phyloP scores from a whole-genome alignment of 2,888 invertebrate genomes.

The Spialia ferax region DNA sequence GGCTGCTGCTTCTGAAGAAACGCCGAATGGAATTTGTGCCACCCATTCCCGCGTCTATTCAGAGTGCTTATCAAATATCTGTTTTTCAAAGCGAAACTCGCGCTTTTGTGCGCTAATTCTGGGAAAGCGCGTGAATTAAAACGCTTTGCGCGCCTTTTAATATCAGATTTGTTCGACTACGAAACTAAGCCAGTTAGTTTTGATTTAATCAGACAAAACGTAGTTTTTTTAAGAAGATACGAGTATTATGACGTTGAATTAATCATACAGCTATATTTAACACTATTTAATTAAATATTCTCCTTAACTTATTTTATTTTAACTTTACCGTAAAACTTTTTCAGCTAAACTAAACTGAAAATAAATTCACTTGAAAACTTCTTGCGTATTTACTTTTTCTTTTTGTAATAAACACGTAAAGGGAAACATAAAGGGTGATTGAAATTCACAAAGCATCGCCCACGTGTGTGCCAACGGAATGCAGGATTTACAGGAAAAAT shows the following conservation, averaged over 20 bases:
- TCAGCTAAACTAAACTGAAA: background rate
- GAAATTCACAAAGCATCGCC: background rate
- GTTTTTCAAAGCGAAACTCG: background rate
- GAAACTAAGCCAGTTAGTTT: no score
- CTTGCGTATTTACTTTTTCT: background rate
- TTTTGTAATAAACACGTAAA: background rate
- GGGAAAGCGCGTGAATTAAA: background rate
- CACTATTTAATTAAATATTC: no score
- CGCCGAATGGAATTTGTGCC: slow-evolving; percentile 11
- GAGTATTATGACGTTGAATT: no score
- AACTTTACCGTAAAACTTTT: no score
- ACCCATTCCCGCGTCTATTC: background rate
- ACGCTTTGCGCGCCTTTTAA: background rate
- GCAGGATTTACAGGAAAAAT: background rate
- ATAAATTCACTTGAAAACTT: background rate
- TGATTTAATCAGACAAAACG: no score
- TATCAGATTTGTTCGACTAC: background rate
- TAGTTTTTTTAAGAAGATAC: no score
- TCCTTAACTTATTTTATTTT: no score
- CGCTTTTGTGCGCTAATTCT: background rate
- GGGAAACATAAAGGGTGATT: background rate
- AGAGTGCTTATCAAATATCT: slow-evolving; percentile 8
- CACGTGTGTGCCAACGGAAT: background rate
- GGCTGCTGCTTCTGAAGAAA: background rate
- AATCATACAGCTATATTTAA: no score